phyloP scores from a whole-genome alignment of 2,113 vertebrate species.

The Progne subis region DNA sequence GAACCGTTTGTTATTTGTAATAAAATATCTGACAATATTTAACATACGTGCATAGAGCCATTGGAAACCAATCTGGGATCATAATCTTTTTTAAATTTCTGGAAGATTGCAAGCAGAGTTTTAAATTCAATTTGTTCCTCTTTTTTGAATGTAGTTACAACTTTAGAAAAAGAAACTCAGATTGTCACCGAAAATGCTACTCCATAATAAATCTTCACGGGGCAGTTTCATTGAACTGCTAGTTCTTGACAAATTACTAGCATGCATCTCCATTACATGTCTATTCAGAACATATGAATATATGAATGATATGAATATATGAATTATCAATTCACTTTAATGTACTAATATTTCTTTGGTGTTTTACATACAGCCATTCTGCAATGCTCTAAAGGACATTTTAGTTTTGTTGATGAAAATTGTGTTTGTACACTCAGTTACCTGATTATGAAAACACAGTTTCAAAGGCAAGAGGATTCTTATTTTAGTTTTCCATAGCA shows the following conservation, averaged over 20 bases:
- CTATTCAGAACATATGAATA: neutral
- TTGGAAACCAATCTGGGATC: neutral
- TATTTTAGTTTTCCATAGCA: neutral
- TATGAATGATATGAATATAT: neutral
- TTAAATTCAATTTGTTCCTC: neutral
- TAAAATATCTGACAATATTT: neutral
- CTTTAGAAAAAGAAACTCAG: neutral
- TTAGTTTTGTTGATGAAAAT: neutral
- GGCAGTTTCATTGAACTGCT: neutral
- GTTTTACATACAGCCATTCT: neutral
- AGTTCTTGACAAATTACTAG: neutral
- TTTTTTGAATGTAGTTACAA: neutral
- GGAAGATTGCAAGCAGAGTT: neutral
- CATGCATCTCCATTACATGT: neutral
- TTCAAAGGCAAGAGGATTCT: neutral
- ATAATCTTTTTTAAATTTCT: neutral
- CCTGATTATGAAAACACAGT: neutral
- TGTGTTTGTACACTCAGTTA: neutral
- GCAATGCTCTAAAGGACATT: neutral
- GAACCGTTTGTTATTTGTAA: neutral
- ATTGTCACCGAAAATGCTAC: neutral
- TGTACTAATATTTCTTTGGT: neutral
- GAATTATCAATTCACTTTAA: neutral
- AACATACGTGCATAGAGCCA: neutral
- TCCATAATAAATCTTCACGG: neutral